Base-by-base conservation (phyloP, 1,140 invertebrate genomes). In the Oncopodura yosiiana region DNA sequence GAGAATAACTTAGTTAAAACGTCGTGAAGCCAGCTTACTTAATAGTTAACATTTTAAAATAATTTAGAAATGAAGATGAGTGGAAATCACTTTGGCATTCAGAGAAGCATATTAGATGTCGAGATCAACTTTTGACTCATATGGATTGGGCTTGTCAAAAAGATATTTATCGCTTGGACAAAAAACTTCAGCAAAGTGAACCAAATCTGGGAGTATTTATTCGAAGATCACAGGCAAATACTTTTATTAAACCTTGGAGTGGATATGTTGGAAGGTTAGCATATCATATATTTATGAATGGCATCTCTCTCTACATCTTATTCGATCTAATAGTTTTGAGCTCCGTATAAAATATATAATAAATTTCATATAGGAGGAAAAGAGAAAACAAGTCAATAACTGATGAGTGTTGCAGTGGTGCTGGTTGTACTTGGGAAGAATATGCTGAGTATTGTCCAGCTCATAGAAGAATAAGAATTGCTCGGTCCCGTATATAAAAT, bases 361-460 rank as follows among this genome's bases (percentile, higher is more conserved):
- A n/a, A 43, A 6, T 43, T 39, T 18, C 14, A 43, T n/a, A n/a
- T 27, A 63, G 58, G 42, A 38, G 58, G 23, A 64, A 61, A 38
- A 39, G 62, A 23, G 62, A 64, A 27, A 50, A 58, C 23, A 64
- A 64, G 18, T 74, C 73, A 3, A 79, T 79, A 16, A 78, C 77
- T 5, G 70, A 75, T 42, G 78, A 80, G 62, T 79, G 78, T 62
- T 80, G 78, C 27, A 74, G 72, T 49, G 69, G 69, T 14, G 62
- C 67, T 14, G 78, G 78, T 11, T 79, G 78, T 54, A 79, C 78
- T 26, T 79, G 77, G 78, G 78, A 79, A 65, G 78, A 79, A 60
- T 79, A 79, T 57, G 78, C 78, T 29, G 78, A 79, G 65, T 79
- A 79, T 62, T 79, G 78, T 66, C 77, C 77, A 5, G 73, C 74